phyloP scores from a whole-genome alignment of 2,797 vertebrate species.

The Natrix natrix region DNA sequence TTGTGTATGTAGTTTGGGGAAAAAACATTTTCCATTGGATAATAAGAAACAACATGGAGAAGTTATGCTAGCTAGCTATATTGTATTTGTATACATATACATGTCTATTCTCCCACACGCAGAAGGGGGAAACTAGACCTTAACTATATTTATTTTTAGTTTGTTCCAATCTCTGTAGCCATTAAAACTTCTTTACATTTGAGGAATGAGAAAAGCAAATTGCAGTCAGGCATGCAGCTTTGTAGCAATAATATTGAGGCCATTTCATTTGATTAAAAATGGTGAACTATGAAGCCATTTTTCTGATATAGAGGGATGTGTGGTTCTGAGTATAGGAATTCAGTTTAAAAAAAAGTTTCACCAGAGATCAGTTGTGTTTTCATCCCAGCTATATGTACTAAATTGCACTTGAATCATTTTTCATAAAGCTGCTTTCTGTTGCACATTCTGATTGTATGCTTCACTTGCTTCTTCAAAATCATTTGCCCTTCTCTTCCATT shows the following conservation, averaged over 20 bases:
- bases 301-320: background rate
- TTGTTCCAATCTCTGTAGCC: conserved; percentile 41
- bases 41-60: background rate
- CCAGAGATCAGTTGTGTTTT: background rate
- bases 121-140: conserved; percentile 37
- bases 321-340: background rate
- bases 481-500: conserved; percentile 18
- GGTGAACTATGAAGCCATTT: fast-evolving
- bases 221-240: background rate
- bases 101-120: conserved; percentile 14
- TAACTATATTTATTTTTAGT: conserved; percentile 62
- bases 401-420: conserved; percentile 14
- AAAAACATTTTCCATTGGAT: conserved; percentile 30
- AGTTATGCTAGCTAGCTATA: background rate
- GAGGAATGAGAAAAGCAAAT: background rate
- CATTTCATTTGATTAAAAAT: background rate
- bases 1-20: conserved; percentile 15
- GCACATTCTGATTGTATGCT: conserved; percentile 7
- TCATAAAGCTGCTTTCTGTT: conserved; percentile 8
- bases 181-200: conserved; percentile 43
- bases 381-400: background rate
- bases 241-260: conserved; percentile 13
- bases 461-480: conserved; percentile 9
- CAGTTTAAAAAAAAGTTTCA: background rate
- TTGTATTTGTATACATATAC: background rate